Conservation (phyloP, 2,113 vertebrate genomes). For the Calonectris borealis region DNA sequence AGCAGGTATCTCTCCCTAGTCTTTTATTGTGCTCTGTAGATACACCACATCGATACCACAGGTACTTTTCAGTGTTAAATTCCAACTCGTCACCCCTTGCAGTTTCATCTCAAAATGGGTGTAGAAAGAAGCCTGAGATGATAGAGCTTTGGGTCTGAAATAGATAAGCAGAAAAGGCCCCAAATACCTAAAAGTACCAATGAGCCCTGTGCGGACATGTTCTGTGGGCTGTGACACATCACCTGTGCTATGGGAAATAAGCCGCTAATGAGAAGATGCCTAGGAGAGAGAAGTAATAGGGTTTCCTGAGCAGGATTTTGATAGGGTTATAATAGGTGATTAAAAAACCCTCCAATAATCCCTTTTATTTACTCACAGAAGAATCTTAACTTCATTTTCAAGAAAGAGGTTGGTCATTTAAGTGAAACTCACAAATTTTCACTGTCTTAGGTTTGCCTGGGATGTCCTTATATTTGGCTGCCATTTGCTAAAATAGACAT, state of each 20-base stretch:
- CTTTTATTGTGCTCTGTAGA: background rate
- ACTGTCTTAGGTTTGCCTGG: constrained; percentile 33
- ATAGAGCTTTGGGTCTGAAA: background rate
- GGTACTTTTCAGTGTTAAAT: background rate
- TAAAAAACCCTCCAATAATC: background rate
- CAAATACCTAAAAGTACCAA: background rate
- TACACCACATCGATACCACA: background rate
- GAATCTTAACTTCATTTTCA: constrained; percentile 43
- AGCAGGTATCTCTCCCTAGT: background rate
- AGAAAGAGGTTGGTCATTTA: constrained; percentile 39
- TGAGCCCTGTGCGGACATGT: rapidly evolving
- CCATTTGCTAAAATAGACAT: constrained; percentile 2
- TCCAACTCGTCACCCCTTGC: background rate
- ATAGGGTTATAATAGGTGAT: constrained; percentile 17
- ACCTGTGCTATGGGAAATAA: constrained; percentile 26
- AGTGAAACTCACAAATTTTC: constrained; percentile 30
- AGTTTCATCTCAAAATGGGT: background rate
- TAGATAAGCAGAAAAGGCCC: background rate
- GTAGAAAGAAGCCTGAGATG: background rate
- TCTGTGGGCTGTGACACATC: background rate
- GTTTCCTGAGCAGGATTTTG: constrained; percentile 59
- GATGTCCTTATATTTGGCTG: background rate
- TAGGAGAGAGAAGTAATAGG: constrained; percentile 1
- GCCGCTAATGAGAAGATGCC: background rate
- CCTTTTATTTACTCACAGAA: constrained; percentile 40